These are phyloP conservation scores for Myioborus miniatus DNA, from an alignment of 2,797 vertebrate genomes.

Conservation along the genomic window DNA sequence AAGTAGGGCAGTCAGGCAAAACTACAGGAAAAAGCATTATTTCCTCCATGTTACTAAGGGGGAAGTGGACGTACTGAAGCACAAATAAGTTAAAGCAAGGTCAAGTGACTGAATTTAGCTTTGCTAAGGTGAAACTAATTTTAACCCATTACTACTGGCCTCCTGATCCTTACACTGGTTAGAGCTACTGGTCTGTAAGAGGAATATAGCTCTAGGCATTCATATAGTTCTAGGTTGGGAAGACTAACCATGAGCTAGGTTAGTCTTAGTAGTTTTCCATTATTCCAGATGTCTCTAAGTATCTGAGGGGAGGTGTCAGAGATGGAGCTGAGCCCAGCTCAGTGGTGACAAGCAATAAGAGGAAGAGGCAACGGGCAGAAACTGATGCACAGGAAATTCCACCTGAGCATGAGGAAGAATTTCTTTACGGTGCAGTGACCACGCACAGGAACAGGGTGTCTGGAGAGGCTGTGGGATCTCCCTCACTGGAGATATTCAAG, in stretches of 20 bases:
- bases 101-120: background rate
- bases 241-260: background rate
- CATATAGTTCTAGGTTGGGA: background rate
- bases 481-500: background rate
- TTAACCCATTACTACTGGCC: background rate
- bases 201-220: background rate
- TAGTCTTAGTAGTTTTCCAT: background rate
- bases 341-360: background rate
- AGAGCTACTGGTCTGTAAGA: background rate
- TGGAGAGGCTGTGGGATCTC: background rate
- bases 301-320: background rate
- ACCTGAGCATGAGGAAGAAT: background rate
- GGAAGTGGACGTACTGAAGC: background rate
- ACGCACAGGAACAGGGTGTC: accelerated
- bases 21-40: conserved; percentile 19
- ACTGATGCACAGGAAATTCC: background rate
- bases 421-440: background rate
- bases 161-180: background rate
- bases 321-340: background rate
- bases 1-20: conserved; percentile 53
- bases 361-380: background rate
- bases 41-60: background rate
- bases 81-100: conserved; percentile 24
- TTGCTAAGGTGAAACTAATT: background rate
- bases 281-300: background rate